Conservation (phyloP, 2,888 invertebrate species). For the Euplexia lucipara region DNA sequence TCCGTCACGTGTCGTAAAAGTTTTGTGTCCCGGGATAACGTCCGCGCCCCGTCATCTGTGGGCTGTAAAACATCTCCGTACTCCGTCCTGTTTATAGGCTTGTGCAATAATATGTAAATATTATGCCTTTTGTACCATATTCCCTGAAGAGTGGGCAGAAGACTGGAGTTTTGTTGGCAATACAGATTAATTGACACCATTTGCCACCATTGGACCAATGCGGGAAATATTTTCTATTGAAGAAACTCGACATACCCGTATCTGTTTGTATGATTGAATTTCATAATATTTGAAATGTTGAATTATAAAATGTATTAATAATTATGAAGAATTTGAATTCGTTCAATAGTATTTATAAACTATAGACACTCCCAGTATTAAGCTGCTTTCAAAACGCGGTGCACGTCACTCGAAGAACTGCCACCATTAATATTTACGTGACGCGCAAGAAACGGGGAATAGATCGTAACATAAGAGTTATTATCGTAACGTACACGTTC, state of each 20-base stretch:
- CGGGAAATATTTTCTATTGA: too few relatives aligned
- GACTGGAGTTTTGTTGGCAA: not conserved
- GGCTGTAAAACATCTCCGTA: conserved; percentile 14
- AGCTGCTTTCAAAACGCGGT: too few relatives aligned
- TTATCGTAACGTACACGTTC: conserved; percentile 24
- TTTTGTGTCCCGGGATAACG: conserved; percentile 4
- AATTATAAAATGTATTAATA: too few relatives aligned
- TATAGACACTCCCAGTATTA: too few relatives aligned
- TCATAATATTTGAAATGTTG: too few relatives aligned
- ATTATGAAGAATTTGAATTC: too few relatives aligned
- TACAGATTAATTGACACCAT: not conserved
- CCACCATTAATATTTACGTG: conserved; percentile 39
- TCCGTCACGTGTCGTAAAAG: conserved; percentile 28
- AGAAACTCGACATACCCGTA: too few relatives aligned
- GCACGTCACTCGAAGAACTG: not conserved
- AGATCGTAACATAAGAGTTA: conserved; percentile 18
- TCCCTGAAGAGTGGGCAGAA: not conserved
- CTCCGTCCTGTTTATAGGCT: conserved; percentile 18
- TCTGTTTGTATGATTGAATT: too few relatives aligned
- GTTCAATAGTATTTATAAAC: too few relatives aligned
- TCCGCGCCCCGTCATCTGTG: conserved; percentile 5
- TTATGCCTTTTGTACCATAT: not conserved
- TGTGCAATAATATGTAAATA: conserved; percentile 4
- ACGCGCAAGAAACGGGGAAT: conserved; percentile 18
- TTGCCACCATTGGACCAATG: too few relatives aligned